These are phyloP conservation scores for Hypotaenidia philippensis DNA, from an alignment of 2,797 vertebrate species.

Conservation along the genomic window DNA sequence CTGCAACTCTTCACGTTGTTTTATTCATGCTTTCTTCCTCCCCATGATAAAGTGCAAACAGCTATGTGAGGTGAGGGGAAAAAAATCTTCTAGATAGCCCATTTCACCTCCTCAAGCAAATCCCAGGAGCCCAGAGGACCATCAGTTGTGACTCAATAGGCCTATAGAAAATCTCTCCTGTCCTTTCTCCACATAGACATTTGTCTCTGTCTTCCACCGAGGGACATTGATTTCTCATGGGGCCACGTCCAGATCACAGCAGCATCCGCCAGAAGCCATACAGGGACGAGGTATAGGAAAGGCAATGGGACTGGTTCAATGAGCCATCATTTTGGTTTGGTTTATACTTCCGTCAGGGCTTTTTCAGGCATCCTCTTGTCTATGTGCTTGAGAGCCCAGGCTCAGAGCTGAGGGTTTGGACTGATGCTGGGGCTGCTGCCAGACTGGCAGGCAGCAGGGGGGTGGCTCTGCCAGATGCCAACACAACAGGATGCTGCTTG, in stretches of 20 bases:
- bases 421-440: neutral
- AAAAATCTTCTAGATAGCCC: neutral
- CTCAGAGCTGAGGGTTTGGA: neutral
- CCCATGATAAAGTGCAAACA: neutral
- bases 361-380: neutral
- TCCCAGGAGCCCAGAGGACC: neutral
- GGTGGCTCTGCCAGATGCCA: neutral
- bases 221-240: neutral
- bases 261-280: neutral
- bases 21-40: neutral
- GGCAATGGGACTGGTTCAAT: neutral
- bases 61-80: neutral
- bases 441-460: accelerated
- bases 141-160: accelerated
- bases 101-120: neutral
- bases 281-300: neutral
- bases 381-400: neutral
- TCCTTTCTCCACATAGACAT: neutral
- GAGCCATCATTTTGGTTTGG: neutral
- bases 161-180: neutral
- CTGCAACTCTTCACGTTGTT: neutral
- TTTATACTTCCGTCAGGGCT: neutral
- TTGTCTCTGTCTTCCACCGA: neutral
- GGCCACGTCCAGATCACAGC: neutral
- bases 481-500: accelerated